Conservation (phyloP, 2,113 vertebrate genomes). For the Columba janthina region DNA sequence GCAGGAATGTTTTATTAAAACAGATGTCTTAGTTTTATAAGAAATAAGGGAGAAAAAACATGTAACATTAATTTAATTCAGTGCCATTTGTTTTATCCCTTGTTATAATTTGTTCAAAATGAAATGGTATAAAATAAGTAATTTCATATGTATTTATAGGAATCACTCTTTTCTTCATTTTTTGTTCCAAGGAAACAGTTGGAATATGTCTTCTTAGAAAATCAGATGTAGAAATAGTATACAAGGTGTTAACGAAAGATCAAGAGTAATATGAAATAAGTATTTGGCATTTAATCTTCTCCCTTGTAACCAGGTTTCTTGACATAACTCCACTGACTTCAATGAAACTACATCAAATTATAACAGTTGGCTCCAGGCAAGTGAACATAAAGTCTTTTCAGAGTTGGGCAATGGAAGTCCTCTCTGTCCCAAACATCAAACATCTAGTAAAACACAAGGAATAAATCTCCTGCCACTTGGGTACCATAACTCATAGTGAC, state of each 20-base stretch:
- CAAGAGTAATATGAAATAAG: neutral
- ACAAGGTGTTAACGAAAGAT: neutral
- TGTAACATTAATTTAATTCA: neutral
- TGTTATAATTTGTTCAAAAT: neutral
- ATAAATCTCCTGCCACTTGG: neutral
- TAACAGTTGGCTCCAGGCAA: slow-evolving; percentile 18
- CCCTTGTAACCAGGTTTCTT: neutral
- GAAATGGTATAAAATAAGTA: neutral
- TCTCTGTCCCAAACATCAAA: slow-evolving; percentile 27
- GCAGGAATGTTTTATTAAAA: neutral
- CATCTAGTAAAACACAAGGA: neutral
- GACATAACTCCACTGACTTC: neutral
- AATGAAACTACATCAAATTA: slow-evolving; percentile 17
- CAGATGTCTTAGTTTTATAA: neutral
- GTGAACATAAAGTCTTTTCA: neutral
- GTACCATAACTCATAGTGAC: neutral
- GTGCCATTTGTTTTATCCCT: neutral
- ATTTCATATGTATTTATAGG: neutral
- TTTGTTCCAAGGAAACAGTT: neutral
- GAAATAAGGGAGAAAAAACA: neutral
- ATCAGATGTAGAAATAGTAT: neutral
- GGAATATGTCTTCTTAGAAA: neutral
- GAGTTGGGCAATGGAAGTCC: neutral
- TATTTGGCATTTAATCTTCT: neutral
- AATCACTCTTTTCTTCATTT: neutral